A percentile compares a stretch with the other conserved stretches of the same genome.
These are phyloP conservation scores for Megalops atlanticus DNA, from an alignment of 2,113 vertebrate genomes.

Conservation along the genomic window DNA sequence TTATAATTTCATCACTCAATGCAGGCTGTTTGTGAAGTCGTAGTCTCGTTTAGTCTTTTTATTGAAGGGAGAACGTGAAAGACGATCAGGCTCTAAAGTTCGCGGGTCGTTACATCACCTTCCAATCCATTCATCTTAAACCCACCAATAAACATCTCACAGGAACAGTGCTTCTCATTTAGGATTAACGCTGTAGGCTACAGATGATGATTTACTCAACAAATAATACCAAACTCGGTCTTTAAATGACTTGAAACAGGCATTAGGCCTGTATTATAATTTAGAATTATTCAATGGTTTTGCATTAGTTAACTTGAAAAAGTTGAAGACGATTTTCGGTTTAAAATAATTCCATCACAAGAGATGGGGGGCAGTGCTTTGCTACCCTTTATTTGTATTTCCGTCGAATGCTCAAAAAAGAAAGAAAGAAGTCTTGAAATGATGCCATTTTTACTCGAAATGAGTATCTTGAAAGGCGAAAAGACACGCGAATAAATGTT, in stretches of 20 bases:
- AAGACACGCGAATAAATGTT: too few relatives aligned
- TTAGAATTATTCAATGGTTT: too few relatives aligned
- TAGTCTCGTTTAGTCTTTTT: conserved; percentile 43
- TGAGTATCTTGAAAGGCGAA: too few relatives aligned
- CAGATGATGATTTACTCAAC: neutral
- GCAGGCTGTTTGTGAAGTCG: neutral
- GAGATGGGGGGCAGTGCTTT: too few relatives aligned
- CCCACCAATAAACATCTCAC: conserved; percentile 40
- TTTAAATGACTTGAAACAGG: too few relatives aligned
- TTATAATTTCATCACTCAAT: neutral
- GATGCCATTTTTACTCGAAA: too few relatives aligned
- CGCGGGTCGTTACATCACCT: conserved; percentile 58
- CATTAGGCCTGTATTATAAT: neutral
- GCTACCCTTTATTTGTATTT: too few relatives aligned
- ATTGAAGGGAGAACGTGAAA: conserved; percentile 56
- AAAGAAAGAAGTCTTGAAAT: too few relatives aligned
- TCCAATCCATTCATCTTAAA: conserved; percentile 49
- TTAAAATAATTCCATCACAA: too few relatives aligned
- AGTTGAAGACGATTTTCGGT: too few relatives aligned
- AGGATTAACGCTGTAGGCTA: conserved; percentile 17
- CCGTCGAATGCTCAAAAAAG: too few relatives aligned
- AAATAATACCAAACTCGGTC: neutral
- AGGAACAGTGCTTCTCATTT: conserved; percentile 1
- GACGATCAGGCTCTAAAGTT: conserved; percentile 67
- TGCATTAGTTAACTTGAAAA: too few relatives aligned